Base-by-base conservation (phyloP, 2,113 vertebrate species). In the Apodemus sylvaticus region DNA sequence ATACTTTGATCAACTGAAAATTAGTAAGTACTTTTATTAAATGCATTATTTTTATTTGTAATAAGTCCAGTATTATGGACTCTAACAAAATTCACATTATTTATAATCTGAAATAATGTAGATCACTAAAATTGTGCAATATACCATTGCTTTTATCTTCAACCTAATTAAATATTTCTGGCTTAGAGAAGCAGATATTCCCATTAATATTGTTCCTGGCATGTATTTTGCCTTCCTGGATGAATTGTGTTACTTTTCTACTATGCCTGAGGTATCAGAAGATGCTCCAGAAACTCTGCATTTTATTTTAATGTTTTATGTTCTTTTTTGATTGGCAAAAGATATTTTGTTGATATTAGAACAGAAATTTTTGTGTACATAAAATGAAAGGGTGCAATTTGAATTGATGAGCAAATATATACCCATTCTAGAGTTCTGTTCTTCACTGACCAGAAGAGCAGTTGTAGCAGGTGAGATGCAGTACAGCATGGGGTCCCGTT, bases 21-120 rank as follows among this genome's bases (percentile, higher is more conserved):
- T 89, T 81, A 95, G 71, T 86, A 53, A n/a, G 81, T 58, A 78
- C 82, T 68, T 92, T 93, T 91, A 96, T 93, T 86, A 89, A 96
- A 68, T 62, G 76, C 16, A 55, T 64, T n/a, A 62, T 83, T 96
- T 58, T 93, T 76, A 93, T 94, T 82, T 93, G 51, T 66, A 91
- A 81, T n/a, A n/a, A n/a, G n/a, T n/a, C 11, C 20, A 92, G n/a
- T 95, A 90, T 92, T 74, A 76, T 68, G 3, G 86, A 89, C 78
- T 81, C 58, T 7, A 88, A 89, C 96, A 86, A 68, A 31, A 68
- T 91, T 92, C 53, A 64, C 87, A 51, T 83, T 93, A 55, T 92
- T 34, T 74, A 55, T 79, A 97, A 91, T 70, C 8, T 70, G 26
- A 16, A 95, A 51, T 96, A 95, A 97, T 94, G 87, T 51, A 85